These are phyloP conservation scores for Pseudolaguvia tuberculata DNA, from an alignment of 2,113 vertebrate genomes.

Conservation along the genomic window DNA sequence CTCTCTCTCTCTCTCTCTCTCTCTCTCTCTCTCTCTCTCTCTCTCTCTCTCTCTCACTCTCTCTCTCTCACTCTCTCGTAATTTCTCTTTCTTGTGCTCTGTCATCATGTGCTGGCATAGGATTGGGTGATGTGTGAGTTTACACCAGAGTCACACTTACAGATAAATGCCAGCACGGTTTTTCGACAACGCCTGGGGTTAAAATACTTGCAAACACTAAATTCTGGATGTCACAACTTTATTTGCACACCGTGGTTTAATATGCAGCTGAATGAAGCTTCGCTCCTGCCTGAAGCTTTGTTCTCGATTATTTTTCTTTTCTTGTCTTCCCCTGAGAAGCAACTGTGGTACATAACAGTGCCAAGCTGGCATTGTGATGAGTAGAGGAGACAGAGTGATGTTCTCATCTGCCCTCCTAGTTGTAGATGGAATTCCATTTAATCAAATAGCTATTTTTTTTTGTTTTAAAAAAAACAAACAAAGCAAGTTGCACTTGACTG, in stretches of 20 bases:
- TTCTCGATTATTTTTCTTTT: slow-evolving; percentile 23
- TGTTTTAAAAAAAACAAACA: too few relatives aligned
- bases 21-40: background rate
- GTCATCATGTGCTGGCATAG: background rate
- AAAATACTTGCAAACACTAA: slow-evolving; percentile 38
- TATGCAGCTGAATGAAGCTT: slow-evolving; percentile 34
- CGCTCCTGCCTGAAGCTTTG: slow-evolving; percentile 36
- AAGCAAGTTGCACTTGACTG: background rate
- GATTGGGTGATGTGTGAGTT: slow-evolving; percentile 29
- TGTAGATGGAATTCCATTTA: slow-evolving; percentile 25
- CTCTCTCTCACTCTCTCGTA: too few relatives aligned
- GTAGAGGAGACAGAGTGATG: slow-evolving; percentile 16
- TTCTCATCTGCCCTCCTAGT: slow-evolving; percentile 20
- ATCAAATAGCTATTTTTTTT: background rate
- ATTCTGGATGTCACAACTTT: slow-evolving; percentile 42
- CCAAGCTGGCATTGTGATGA: slow-evolving; percentile 40
- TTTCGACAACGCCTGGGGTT: slow-evolving; percentile 35
- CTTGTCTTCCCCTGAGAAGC: slow-evolving; percentile 26
- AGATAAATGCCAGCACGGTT: slow-evolving; percentile 37
- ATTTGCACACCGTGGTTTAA: slow-evolving; percentile 36
- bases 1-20: too few relatives aligned
- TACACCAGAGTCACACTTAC: slow-evolving; percentile 26
- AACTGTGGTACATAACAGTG: slow-evolving; percentile 23
- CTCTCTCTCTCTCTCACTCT: too few relatives aligned
- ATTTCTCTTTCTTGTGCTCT: too few relatives aligned